A percentile compares a stretch with the other conserved stretches of the same genome.
These are phyloP conservation scores for Gastrophryne carolinensis DNA, from an alignment of 2,797 vertebrate genomes.

Conservation along the genomic window DNA sequence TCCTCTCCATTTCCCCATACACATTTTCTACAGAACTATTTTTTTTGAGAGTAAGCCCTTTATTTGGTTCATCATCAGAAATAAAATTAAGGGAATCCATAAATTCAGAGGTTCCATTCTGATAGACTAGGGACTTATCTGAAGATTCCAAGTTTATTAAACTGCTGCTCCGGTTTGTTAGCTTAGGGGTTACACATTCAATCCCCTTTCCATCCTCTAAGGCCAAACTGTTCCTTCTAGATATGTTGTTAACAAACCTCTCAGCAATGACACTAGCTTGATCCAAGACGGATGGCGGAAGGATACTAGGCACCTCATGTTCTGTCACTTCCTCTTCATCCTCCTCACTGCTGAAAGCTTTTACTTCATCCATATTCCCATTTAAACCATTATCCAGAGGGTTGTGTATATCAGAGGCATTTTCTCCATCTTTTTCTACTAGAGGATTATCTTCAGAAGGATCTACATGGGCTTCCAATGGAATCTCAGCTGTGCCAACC, in stretches of 20 bases:
- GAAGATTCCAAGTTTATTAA: slow-evolving; percentile 71
- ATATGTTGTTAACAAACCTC: slow-evolving; percentile 71
- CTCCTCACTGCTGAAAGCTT: slow-evolving; percentile 77
- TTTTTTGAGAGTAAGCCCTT: slow-evolving; percentile 51
- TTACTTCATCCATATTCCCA: slow-evolving; percentile 67
- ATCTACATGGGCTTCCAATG: slow-evolving; percentile 6
- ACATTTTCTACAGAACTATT: slow-evolving; percentile 59
- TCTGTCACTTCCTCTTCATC: slow-evolving; percentile 69
- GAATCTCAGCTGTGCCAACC: slow-evolving; percentile 32
- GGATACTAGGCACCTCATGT: slow-evolving; percentile 65
- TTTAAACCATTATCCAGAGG: slow-evolving; percentile 39
- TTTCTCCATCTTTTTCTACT: slow-evolving; percentile 57
- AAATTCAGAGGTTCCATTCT: slow-evolving; percentile 56
- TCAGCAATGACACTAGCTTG: slow-evolving; percentile 82
- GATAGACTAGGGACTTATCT: slow-evolving; percentile 54
- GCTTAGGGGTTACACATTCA: slow-evolving; percentile 64
- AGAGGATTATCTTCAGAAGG: slow-evolving; percentile 27
- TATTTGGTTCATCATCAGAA: accelerated
- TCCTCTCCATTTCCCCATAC: slow-evolving; percentile 60
- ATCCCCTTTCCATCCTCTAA: slow-evolving; percentile 71
- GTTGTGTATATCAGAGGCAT: background rate
- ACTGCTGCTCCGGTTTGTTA: slow-evolving; percentile 70
- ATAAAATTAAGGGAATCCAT: background rate
- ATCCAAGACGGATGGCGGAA: slow-evolving; percentile 81
- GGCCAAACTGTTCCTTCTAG: slow-evolving; percentile 77